phyloP scores from a whole-genome alignment of 2,113 vertebrate genomes.

The Manacus vitellinus region DNA sequence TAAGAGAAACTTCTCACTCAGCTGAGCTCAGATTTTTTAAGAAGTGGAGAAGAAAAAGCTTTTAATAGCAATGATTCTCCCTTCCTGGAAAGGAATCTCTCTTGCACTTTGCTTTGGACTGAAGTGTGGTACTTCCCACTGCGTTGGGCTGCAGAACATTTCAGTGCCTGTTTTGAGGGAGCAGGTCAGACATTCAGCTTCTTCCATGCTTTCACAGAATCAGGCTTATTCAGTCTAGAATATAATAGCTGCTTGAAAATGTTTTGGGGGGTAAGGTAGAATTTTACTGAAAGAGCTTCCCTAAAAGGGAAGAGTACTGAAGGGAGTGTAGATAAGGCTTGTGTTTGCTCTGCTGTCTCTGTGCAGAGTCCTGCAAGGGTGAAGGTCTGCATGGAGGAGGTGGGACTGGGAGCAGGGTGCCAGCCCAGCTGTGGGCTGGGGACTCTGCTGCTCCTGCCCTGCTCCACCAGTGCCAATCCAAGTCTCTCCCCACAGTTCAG shows the following conservation, averaged over 20 bases:
- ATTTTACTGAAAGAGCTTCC: not conserved
- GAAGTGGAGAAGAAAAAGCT: not conserved
- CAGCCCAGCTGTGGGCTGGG: not conserved
- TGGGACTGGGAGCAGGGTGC: not conserved
- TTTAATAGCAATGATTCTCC: not conserved
- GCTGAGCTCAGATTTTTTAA: not conserved
- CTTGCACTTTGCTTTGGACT: not conserved
- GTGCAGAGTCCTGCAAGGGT: not conserved
- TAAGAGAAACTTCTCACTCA: not conserved
- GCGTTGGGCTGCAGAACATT: not conserved
- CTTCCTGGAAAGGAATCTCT: not conserved
- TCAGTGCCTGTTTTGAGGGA: not conserved
- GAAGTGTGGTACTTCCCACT: not conserved
- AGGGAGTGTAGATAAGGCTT: not conserved
- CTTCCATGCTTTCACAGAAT: not conserved
- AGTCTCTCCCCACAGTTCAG: not conserved
- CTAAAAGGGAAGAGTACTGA: not conserved
- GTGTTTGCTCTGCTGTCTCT: not conserved
- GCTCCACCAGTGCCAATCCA: fast-evolving
- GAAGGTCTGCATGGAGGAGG: not conserved
- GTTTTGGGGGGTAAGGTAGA: not conserved
- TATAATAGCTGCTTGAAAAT: not conserved
- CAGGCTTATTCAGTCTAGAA: not conserved
- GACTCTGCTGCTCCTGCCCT: not conserved
- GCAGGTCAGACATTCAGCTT: not conserved